Percentiles rank a stretch among this genome's conserved stretches.
Evolutionary conservation across 2,113 vertebrate genomes (phyloP).

Genomic region (Notechis scutatus): DNA sequence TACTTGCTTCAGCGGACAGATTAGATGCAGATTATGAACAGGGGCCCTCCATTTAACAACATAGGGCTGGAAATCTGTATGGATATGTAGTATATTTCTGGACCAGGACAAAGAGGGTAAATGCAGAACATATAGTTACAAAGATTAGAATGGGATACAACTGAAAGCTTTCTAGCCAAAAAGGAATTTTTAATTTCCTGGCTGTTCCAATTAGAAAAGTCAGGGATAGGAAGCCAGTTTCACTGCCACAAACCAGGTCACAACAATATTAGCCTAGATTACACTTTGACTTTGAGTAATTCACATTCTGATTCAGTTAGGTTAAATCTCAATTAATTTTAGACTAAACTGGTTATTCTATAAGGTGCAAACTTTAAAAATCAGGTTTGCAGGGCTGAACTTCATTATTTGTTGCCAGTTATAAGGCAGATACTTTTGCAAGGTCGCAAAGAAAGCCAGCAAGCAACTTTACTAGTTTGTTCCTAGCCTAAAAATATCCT

Average conservation of each 20-base stretch:
- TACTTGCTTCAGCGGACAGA: neutral
- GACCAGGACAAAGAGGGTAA: neutral
- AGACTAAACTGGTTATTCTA: neutral
- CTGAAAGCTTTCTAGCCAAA: neutral
- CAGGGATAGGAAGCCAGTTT: neutral
- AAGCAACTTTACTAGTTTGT: neutral
- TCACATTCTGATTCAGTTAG: neutral
- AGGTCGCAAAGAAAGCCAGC: neutral
- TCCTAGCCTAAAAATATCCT: neutral
- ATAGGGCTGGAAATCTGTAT: neutral
- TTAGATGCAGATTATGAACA: neutral
- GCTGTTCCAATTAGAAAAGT: neutral
- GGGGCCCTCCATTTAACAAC: neutral
- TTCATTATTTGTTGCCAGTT: neutral
- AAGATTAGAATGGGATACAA: neutral
- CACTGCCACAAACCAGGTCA: neutral
- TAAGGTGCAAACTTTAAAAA: neutral
- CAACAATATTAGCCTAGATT: no score
- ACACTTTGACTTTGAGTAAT: neutral
- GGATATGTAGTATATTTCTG: neutral
- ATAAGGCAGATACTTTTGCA: neutral
- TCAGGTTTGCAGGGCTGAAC: neutral
- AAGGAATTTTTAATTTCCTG: neutral
- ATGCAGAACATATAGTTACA: neutral
- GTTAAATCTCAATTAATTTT: neutral